phyloP scores from a whole-genome alignment of 2,888 invertebrate species.

The Dynastes maya region DNA sequence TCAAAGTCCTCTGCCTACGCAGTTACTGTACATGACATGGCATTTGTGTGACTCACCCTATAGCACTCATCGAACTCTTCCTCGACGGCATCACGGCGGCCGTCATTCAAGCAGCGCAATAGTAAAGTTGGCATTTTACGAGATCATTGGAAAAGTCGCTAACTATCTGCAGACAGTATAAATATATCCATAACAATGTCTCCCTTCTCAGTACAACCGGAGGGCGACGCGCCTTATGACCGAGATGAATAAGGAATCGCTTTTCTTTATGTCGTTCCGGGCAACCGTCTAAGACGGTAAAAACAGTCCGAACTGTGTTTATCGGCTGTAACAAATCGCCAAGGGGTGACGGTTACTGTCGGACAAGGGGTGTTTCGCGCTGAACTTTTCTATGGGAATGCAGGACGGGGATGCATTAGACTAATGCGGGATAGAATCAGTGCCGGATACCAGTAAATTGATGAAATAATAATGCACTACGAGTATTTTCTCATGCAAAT shows the following conservation, averaged over 20 bases:
- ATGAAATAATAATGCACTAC: neutral
- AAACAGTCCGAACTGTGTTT: constrained; percentile 66
- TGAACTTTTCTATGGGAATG: constrained; percentile 57
- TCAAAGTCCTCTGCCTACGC: constrained; percentile 39
- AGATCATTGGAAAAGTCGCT: constrained; percentile 61
- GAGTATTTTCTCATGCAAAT: neutral
- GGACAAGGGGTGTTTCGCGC: constrained; percentile 57
- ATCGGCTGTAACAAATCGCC: constrained; percentile 68
- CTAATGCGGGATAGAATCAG: constrained; percentile 30
- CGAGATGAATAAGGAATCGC: constrained; percentile 20
- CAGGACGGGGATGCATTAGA: constrained; percentile 51
- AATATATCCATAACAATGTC: constrained; percentile 63
- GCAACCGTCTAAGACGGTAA: constrained; percentile 62
- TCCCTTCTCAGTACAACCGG: constrained; percentile 52
- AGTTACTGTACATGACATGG: constrained; percentile 46
- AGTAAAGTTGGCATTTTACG: constrained; percentile 54
- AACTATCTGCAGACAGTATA: constrained; percentile 62
- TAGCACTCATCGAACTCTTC: constrained; percentile 39
- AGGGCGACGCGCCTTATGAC: constrained; percentile 46
- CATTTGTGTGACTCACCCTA: constrained; percentile 46
- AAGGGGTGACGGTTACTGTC: constrained; percentile 63
- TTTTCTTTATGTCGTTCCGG: constrained; percentile 41
- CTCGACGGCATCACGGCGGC: constrained; percentile 31
- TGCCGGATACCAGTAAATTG: constrained; percentile 9
- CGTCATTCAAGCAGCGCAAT: constrained; percentile 52